phyloP scores from a whole-genome alignment of 1,140 invertebrate species.

The Zophobas morio region DNA sequence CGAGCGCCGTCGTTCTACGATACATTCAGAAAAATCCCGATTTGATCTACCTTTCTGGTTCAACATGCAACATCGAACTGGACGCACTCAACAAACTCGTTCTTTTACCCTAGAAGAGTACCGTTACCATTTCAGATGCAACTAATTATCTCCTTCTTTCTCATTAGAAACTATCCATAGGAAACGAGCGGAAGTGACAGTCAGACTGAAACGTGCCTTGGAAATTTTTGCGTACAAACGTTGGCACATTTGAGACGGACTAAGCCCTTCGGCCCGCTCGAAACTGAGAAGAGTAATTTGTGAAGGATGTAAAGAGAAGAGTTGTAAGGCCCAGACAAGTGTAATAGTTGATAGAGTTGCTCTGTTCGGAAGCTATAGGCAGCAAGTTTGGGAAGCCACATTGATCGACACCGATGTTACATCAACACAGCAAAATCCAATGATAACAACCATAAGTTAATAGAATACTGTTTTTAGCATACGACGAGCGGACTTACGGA shows the following conservation, averaged over 20 bases:
- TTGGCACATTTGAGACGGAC: background rate
- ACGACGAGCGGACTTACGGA: slow-evolving; percentile 66
- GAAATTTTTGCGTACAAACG: too few relatives aligned
- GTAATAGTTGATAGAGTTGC: slow-evolving; percentile 30
- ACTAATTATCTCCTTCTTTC: slow-evolving; percentile 12
- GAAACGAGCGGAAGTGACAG: slow-evolving; percentile 3
- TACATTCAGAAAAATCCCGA: too few relatives aligned
- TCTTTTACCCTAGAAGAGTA: slow-evolving; percentile 19
- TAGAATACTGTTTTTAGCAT: slow-evolving; percentile 55
- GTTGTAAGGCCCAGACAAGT: slow-evolving; percentile 34
- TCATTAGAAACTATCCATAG: slow-evolving; percentile 21
- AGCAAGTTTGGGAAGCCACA: slow-evolving; percentile 45
- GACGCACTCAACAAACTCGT: slow-evolving; percentile 12
- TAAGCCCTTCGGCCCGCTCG: background rate
- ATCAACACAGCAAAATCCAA: slow-evolving; percentile 36
- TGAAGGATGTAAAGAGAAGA: slow-evolving; percentile 30
- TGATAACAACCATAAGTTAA: slow-evolving; percentile 32
- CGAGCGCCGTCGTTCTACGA: too few relatives aligned
- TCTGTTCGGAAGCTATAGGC: slow-evolving; percentile 32
- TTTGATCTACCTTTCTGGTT: background rate
- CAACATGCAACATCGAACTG: slow-evolving; percentile 31
- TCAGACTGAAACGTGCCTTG: too few relatives aligned
- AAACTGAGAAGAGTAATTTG: background rate
- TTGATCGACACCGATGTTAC: slow-evolving; percentile 43
- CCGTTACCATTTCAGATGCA: slow-evolving; percentile 32